phyloP scores from a whole-genome alignment of 2,888 invertebrate species.

The Ophion obscuratus region DNA sequence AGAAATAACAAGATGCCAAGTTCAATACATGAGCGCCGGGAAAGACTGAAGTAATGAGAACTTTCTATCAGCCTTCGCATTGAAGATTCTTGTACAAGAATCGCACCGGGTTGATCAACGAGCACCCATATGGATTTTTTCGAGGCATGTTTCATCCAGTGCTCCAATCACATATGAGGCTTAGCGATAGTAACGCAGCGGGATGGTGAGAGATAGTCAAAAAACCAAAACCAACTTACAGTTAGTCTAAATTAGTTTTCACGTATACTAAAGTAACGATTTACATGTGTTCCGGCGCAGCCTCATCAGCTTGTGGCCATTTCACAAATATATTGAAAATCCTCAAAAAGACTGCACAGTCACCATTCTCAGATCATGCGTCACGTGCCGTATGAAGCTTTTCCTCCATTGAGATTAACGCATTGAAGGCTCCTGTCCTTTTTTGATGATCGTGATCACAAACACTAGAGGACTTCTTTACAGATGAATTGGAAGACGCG shows the following conservation, averaged over 20 bases:
- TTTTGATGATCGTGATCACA: no score
- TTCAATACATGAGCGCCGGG: not conserved
- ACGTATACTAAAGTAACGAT: no score
- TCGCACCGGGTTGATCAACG: not conserved
- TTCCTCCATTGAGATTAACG: no score
- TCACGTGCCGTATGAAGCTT: slow-evolving; percentile 28
- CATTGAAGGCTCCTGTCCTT: no score
- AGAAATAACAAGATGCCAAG: not conserved
- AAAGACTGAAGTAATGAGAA: not conserved
- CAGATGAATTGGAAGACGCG: no score
- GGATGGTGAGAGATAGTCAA: no score
- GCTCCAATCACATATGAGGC: not conserved
- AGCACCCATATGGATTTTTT: slow-evolving; percentile 18
- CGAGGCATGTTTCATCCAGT: slow-evolving; percentile 3
- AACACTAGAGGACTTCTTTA: no score
- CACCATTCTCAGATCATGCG: not conserved
- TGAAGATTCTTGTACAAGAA: slow-evolving; percentile 6
- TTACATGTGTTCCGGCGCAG: no score
- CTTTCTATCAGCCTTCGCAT: not conserved
- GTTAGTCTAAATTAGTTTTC: no score
- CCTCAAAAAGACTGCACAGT: not conserved
- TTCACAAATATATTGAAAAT: slow-evolving; percentile 36
- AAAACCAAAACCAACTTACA: no score
- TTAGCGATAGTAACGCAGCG: not conserved
- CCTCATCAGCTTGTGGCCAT: slow-evolving; percentile 4